phyloP scores from a whole-genome alignment of 1,140 invertebrate species.

The Augochlora pura region DNA sequence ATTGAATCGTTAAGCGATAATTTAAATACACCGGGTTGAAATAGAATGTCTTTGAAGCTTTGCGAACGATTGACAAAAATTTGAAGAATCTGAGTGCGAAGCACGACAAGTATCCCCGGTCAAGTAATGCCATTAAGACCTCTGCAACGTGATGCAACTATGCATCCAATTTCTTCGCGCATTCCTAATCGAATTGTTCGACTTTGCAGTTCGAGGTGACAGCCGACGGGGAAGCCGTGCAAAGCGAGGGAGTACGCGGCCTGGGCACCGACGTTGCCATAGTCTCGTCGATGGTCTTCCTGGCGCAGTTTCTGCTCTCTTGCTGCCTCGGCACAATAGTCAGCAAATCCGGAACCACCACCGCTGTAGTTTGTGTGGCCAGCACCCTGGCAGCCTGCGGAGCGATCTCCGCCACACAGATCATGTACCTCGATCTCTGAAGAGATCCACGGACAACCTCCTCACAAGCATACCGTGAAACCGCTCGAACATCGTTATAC shows the following conservation, averaged over 20 bases:
- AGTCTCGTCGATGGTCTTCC: slow-evolving; percentile 96
- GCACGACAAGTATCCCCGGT: not conserved
- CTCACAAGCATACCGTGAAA: too few relatives aligned
- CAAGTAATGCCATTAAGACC: not conserved
- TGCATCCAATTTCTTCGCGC: not conserved
- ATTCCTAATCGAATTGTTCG: slow-evolving; percentile 26
- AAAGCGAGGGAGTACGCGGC: slow-evolving; percentile 85
- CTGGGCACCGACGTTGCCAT: slow-evolving; percentile 96
- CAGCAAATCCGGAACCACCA: slow-evolving; percentile 89
- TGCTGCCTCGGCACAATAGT: slow-evolving; percentile 93
- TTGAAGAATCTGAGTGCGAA: not conserved
- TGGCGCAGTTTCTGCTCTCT: slow-evolving; percentile 95
- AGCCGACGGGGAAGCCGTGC: slow-evolving; percentile 79
- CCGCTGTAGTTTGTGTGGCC: slow-evolving; percentile 91
- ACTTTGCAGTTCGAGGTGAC: slow-evolving; percentile 84
- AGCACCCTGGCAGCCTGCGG: slow-evolving; percentile 91
- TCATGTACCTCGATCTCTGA: slow-evolving; percentile 93
- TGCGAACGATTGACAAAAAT: too few relatives aligned
- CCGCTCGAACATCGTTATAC: too few relatives aligned
- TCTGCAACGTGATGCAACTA: not conserved
- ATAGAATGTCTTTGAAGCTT: too few relatives aligned
- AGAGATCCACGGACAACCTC: too few relatives aligned
- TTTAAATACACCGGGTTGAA: too few relatives aligned
- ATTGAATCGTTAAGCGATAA: too few relatives aligned
- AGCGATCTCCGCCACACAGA: slow-evolving; percentile 90